Evolutionary conservation across 1,140 invertebrate genomes (phyloP), one percentile per base, ranked within the genome.

Genomic region (Lepidurus packardi): DNA sequence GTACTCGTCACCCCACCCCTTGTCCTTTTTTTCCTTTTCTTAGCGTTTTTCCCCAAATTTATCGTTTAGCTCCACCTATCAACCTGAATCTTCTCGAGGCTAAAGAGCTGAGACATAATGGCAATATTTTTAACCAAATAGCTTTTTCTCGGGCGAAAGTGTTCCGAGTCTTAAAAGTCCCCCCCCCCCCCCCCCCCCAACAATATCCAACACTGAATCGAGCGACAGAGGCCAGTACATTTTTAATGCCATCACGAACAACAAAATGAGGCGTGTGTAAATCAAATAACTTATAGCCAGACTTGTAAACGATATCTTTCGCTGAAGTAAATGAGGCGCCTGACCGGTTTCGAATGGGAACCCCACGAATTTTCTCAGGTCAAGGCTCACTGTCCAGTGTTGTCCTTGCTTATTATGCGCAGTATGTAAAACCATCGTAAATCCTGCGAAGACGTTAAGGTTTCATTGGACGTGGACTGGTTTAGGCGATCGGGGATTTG

Each of bases 31-130:
- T 65, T 6, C 13, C n/a, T 65, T 65, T 47, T 65, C 8, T 65
- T 7, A 65, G 53, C 53, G 53, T 65, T 65, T 65, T n/a, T 65
- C 13, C n/a, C 53, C 53, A 65, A 65, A 65, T 65, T 65, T 65
- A 65, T 65, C 53, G 53, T 65, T 65, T 65, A 65, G 53, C 53
- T 65, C 53, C 53, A 65, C 53, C 53, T 65, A 65, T 65, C 53
- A 65, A 65, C 16, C 21, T 65, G 16, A 16, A 7, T 47, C 16
- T 16, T 65, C 53, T 21, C 21, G 53, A 16, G 21, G 53, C 53
- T 13, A 65, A 47, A 65, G 21, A 21, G 16, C 6, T 7, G 21
- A 65, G 21, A 65, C 53, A 65, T 65, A 21, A 7, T 65, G 21
- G 53, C 21, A 7, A 65, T 65, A 65, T 65, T 65, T 34, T 65